Conservation (phyloP, 2,888 invertebrate species). For the Tenthredo distinguenda region DNA sequence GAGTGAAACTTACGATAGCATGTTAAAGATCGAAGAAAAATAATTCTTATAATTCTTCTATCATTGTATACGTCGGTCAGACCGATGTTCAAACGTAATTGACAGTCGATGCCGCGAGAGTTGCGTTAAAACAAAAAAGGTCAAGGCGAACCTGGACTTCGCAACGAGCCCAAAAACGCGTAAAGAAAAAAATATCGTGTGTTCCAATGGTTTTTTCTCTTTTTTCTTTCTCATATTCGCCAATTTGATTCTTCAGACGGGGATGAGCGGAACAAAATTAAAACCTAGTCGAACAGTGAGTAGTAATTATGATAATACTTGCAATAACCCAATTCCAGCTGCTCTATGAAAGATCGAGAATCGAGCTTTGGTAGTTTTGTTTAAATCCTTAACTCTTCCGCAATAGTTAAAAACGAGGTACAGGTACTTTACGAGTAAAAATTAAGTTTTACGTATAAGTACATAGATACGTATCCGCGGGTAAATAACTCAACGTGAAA, state of each 20-base stretch:
- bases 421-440: not conserved
- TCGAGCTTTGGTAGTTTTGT: not conserved
- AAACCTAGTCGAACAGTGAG: not conserved
- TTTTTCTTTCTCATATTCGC: not conserved
- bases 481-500: slow-evolving; percentile 38
- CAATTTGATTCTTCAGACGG: not conserved
- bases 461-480: not conserved
- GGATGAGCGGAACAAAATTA: not conserved
- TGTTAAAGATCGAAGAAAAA: not conserved
- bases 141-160: slow-evolving; percentile 37
- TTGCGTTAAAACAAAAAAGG: slow-evolving; percentile 39
- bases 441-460: not conserved
- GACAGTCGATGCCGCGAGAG: slow-evolving; percentile 45
- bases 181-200: not conserved
- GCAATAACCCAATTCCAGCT: not conserved
- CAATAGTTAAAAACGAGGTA: not conserved
- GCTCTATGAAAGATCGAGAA: not conserved
- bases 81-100: slow-evolving; percentile 16
- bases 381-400: not conserved
- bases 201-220: not conserved
- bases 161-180: not conserved
- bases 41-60: slow-evolving; percentile 12
- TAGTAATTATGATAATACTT: not conserved
- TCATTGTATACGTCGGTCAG: not conserved
- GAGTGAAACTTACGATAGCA: slow-evolving; percentile 2